Conservation (phyloP, 2,888 invertebrate species). For the Trichogramma evanescens region DNA sequence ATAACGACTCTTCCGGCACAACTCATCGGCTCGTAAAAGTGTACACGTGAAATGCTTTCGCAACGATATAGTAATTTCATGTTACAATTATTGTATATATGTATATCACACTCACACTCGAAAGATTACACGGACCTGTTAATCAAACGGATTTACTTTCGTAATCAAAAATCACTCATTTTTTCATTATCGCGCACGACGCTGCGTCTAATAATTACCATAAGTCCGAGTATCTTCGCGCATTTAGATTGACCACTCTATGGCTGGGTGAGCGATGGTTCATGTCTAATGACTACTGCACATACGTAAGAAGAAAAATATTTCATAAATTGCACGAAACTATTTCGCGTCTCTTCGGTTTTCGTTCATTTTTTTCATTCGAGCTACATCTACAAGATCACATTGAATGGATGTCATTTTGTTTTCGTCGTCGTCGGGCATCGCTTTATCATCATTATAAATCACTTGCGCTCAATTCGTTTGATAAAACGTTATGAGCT, state of each 20-base stretch:
- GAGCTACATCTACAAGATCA: too few species aligned
- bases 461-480: too few species aligned
- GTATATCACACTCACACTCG: conserved; percentile 8
- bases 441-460: too few species aligned
- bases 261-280: conserved; percentile 20
- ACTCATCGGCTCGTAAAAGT: conserved; percentile 11
- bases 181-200: conserved; percentile 8
- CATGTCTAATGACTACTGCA: conserved; percentile 19
- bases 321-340: conserved; percentile 27
- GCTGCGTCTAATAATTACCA: background rate
- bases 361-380: background rate
- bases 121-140: conserved; percentile 14
- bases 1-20: conserved; percentile 17
- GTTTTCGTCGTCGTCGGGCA: too few species aligned
- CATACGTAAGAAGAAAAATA: conserved; percentile 18
- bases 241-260: conserved; percentile 16
- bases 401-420: too few species aligned
- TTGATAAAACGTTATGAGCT: too few species aligned
- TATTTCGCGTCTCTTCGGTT: conserved; percentile 1
- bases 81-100: too few species aligned
- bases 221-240: background rate
- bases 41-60: conserved; percentile 9
- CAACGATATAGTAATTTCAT: background rate
- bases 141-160: conserved; percentile 10
- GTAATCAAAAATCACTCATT: background rate